Evolutionary conservation across 2,888 invertebrate species (phyloP).

Genomic region (Creontiades dilutus): DNA sequence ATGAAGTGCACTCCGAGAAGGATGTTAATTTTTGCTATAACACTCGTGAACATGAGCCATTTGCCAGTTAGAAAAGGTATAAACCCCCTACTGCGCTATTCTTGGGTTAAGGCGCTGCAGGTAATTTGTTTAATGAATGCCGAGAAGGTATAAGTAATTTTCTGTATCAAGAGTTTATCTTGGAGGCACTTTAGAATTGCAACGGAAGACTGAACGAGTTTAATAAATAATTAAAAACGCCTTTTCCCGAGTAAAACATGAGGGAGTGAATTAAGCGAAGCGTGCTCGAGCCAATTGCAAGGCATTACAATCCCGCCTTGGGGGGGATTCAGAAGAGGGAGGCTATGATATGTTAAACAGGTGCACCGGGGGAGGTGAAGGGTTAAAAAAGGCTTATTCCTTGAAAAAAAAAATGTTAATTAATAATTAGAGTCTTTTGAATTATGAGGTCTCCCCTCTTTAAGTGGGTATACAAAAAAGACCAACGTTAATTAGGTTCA

Average conservation of each 20-base stretch:
- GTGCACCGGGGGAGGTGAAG: constrained; percentile 19
- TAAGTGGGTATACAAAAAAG: constrained; percentile 57
- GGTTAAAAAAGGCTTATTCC: constrained; percentile 40
- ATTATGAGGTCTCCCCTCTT: constrained; percentile 61
- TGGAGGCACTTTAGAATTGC: constrained; percentile 40
- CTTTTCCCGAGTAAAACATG: constrained; percentile 34
- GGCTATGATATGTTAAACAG: constrained; percentile 56
- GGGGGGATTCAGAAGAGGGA: neutral
- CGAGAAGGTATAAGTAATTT: constrained; percentile 49
- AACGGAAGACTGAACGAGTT: constrained; percentile 35
- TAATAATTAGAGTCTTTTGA: constrained; percentile 69
- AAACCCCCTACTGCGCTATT: neutral
- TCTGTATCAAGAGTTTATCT: constrained; percentile 59
- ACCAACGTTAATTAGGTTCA: constrained; percentile 56
- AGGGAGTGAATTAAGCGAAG: constrained; percentile 40
- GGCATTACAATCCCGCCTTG: constrained; percentile 44
- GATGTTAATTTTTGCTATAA: neutral
- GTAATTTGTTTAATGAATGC: constrained; percentile 54
- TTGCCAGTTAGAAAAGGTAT: neutral
- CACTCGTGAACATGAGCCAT: neutral
- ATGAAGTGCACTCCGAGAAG: neutral
- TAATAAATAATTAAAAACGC: constrained; percentile 58
- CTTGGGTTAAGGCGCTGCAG: constrained; percentile 17
- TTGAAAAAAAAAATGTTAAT: constrained; percentile 64
- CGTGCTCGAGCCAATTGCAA: constrained; percentile 64